Base-by-base conservation (phyloP, 2,888 invertebrate species). In the Platypus cylindrus region DNA sequence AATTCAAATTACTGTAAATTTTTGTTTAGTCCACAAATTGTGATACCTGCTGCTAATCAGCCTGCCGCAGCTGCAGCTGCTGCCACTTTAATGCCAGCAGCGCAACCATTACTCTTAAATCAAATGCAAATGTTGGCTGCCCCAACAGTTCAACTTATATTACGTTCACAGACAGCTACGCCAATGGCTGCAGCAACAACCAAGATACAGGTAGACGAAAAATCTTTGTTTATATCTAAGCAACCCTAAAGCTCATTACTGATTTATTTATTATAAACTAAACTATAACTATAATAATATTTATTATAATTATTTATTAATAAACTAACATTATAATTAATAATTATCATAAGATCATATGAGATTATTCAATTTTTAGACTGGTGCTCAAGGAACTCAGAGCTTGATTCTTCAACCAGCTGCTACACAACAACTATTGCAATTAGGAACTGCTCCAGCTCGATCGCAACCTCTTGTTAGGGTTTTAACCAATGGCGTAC, bases 101-200 rank as follows among this genome's bases (percentile, higher is more conserved):
- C 58, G 1, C 63, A 62, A 37, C 60, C 60, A 5, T 45, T 62
- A 17, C 52, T 63, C 4, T 46, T 60, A 18, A 62, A 62, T 44
- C 63, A 63, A 44, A 62, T 63, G 61, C 59, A 59, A 4, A 53
- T 58, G 50, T 39, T 60, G 30, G 63, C 66, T 5, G 68, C 75
- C 31, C 75, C 76, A 48, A 75, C 76, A 29, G 75, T 80, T 35
- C 80, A 80, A 54, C 68, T 80, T 44, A 78, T 79, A 46, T 62
- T 80, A 46, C 65, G 78, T 48, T 75, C 78, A 66, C 5, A 70
- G 68, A 52, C 45, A 67, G 37, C 62, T 59, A 14, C 56, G 62
- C 5, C 22, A 2, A 38, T 41, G 38, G 31, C 35, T 12, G 32
- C 39, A 13, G 28, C 37, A 14, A 37, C 32, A 4, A 25, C 38